phyloP scores from a whole-genome alignment of 2,797 vertebrate species.

The Dryobates pubescens region DNA sequence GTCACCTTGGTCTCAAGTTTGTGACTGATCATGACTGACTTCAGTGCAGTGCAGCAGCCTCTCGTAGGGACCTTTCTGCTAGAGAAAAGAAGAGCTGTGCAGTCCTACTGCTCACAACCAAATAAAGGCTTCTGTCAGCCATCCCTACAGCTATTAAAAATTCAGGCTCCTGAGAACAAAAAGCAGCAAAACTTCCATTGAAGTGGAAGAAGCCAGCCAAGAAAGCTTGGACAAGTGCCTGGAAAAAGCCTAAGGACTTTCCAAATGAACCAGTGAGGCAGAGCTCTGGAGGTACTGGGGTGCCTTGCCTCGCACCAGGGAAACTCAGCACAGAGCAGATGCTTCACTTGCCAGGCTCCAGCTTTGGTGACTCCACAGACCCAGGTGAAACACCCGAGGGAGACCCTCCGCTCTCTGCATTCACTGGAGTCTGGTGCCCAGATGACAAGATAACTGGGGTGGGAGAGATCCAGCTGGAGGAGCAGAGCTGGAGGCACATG shows the following conservation, averaged over 20 bases:
- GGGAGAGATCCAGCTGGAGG: background rate
- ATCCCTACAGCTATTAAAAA: constrained; percentile 12
- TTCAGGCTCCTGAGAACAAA: constrained; percentile 47
- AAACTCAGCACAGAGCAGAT: background rate
- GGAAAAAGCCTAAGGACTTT: constrained; percentile 37
- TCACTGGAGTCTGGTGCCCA: background rate
- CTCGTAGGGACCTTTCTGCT: background rate
- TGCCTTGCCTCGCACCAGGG: background rate
- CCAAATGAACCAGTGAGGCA: constrained; percentile 2
- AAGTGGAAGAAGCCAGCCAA: constrained; percentile 27
- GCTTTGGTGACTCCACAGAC: background rate
- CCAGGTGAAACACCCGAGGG: background rate
- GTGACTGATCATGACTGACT: background rate
- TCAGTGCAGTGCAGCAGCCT: background rate
- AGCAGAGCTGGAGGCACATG: background rate
- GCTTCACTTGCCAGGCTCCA: accelerated
- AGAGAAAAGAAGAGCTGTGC: background rate
- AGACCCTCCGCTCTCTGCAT: background rate
- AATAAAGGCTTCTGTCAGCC: constrained; percentile 32
- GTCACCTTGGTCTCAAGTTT: background rate
- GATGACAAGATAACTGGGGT: background rate
- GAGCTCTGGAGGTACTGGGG: background rate
- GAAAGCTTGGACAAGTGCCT: constrained; percentile 24
- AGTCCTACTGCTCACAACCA: background rate
- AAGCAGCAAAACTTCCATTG: constrained; percentile 33